Evolutionary conservation across 2,113 vertebrate genomes (phyloP).

Genomic region (Planiliza haematocheilus): DNA sequence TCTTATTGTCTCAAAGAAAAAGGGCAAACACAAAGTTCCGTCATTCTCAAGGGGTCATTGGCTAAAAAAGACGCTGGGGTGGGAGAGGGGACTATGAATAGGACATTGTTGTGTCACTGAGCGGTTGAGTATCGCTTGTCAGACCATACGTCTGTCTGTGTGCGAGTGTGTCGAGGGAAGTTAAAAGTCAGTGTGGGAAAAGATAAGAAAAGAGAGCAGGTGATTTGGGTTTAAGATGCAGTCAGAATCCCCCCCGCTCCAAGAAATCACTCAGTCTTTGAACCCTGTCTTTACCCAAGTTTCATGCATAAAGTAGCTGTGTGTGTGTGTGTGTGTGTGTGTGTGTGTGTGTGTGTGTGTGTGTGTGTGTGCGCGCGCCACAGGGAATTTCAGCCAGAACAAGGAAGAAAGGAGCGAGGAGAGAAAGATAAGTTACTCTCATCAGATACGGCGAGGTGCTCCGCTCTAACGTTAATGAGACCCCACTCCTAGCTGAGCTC

Average conservation of each 20-base stretch:
- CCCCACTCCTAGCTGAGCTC: background rate
- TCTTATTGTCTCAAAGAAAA: constrained; percentile 18
- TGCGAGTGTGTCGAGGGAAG: background rate
- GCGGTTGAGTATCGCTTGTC: constrained; percentile 6
- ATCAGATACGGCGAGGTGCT: constrained; percentile 12
- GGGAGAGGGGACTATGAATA: constrained; percentile 5
- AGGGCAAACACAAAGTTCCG: background rate
- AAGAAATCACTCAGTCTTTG: constrained; percentile 60
- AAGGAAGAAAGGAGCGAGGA: constrained; percentile 3
- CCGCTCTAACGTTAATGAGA: constrained; percentile 30
- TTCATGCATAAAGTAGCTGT: constrained; percentile 39
- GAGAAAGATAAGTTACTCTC: background rate
- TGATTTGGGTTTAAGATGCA: constrained; percentile 60
- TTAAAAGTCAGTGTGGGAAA: constrained; percentile 49
- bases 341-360: too few relatives aligned
- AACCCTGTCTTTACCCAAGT: constrained; percentile 48
- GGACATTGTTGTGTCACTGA: constrained; percentile 6
- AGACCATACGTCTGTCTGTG: background rate
- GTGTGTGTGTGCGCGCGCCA: too few relatives aligned
- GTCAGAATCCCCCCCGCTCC: constrained; percentile 40
- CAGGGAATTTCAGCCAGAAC: constrained; percentile 2
- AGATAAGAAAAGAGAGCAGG: constrained; percentile 43
- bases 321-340: too few relatives aligned
- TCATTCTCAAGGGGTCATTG: background rate
- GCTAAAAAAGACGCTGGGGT: background rate